Evolutionary conservation across 2,797 vertebrate species (phyloP).

Genomic region (Pseudochromis fuscus): DNA sequence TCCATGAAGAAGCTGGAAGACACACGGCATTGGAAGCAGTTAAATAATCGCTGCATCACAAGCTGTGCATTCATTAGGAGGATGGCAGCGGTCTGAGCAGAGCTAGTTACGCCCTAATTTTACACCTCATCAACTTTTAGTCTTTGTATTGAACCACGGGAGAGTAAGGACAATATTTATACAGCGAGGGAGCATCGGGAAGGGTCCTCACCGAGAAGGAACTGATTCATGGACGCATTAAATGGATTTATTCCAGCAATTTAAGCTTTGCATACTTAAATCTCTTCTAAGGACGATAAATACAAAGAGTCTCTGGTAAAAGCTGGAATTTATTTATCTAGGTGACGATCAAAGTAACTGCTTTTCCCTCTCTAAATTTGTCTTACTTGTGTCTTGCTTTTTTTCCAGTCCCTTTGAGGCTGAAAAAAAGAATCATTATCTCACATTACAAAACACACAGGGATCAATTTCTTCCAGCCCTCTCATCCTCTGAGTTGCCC

Average conservation of each 20-base stretch:
- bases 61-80: slow-evolving; percentile 9
- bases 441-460: slow-evolving; percentile 64
- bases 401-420: slow-evolving; percentile 12
- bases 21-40: slow-evolving; percentile 4
- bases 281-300: slow-evolving; percentile 5
- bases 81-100: neutral
- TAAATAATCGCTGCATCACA: neutral
- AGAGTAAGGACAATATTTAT: slow-evolving; percentile 32
- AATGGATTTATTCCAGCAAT: slow-evolving; percentile 22
- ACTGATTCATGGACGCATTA: slow-evolving; percentile 37
- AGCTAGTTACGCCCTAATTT: slow-evolving; percentile 17
- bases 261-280: slow-evolving; percentile 6
- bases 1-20: slow-evolving; percentile 87
- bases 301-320: neutral
- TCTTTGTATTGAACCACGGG: slow-evolving; percentile 12
- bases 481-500: slow-evolving; percentile 42
- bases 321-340: neutral
- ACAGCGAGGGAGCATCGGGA: slow-evolving; percentile 11
- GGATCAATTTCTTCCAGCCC: slow-evolving; percentile 61
- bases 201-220: neutral
- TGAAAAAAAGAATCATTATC: slow-evolving; percentile 51
- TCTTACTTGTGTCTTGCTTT: slow-evolving; percentile 4
- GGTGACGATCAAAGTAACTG: neutral
- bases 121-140: slow-evolving; percentile 46
- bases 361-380: neutral